Conservation (phyloP, 2,113 vertebrate species). For the Cacatua alba region DNA sequence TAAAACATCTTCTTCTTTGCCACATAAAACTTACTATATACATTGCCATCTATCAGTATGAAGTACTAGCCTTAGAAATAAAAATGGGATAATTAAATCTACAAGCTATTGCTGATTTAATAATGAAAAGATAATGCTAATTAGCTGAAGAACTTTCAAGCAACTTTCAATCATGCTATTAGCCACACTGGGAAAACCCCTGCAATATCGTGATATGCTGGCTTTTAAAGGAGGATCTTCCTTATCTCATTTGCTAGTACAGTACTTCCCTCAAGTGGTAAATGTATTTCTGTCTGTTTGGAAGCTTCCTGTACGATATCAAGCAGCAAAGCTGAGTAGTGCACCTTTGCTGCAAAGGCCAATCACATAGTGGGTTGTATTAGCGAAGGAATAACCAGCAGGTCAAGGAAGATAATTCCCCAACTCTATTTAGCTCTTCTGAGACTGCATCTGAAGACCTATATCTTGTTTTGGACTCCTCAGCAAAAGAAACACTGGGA, state of each 20-base stretch:
- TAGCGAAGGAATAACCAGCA: background rate
- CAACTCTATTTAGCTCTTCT: background rate
- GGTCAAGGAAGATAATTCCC: background rate
- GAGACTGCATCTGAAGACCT: background rate
- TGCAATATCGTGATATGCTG: background rate
- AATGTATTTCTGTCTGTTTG: background rate
- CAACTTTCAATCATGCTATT: background rate
- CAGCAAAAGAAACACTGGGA: background rate
- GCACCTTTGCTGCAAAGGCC: background rate
- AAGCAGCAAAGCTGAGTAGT: background rate
- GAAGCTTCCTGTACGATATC: background rate
- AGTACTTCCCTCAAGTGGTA: slow-evolving; percentile 53
- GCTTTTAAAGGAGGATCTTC: background rate
- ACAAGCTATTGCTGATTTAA: slow-evolving; percentile 15
- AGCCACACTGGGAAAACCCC: background rate
- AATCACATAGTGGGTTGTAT: background rate
- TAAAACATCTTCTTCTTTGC: slow-evolving; percentile 47
- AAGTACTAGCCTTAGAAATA: slow-evolving; percentile 21
- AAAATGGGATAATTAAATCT: slow-evolving; percentile 45
- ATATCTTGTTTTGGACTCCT: background rate
- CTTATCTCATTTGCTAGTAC: background rate
- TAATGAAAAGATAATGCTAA: slow-evolving; percentile 48
- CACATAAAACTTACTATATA: slow-evolving; percentile 18
- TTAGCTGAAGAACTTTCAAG: background rate
- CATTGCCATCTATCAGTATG: background rate